Evolutionary conservation across 2,113 vertebrate species (phyloP).

Genomic region (Pogona vitticeps): DNA sequence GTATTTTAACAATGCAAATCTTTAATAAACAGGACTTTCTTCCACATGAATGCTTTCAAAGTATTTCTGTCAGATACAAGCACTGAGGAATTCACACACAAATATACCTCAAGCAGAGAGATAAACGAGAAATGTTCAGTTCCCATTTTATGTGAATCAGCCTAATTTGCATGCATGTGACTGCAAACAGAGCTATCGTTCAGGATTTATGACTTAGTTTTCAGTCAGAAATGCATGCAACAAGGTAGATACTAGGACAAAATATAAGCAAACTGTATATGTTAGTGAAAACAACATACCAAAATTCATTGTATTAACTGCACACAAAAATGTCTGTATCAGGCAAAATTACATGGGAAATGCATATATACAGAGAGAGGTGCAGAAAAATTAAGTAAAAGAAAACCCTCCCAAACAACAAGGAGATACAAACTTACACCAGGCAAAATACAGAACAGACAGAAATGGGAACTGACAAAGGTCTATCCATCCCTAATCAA

Average conservation of each 20-base stretch:
- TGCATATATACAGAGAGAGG: neutral
- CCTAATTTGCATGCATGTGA: neutral
- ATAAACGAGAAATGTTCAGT: too few relatives aligned
- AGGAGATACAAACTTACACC: neutral
- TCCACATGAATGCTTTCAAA: neutral
- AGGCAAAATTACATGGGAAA: neutral
- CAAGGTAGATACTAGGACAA: neutral
- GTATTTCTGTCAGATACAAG: neutral
- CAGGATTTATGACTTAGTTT: too few relatives aligned
- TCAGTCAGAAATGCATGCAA: neutral
- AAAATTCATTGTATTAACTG: neutral
- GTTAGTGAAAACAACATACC: neutral
- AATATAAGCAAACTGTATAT: neutral
- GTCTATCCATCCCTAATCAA: neutral
- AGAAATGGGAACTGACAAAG: neutral
- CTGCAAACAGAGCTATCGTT: neutral
- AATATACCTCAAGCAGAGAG: neutral
- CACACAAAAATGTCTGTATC: neutral
- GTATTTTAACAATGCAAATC: neutral
- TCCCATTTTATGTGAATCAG: neutral
- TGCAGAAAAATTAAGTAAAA: neutral
- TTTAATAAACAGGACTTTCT: neutral
- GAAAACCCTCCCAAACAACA: neutral
- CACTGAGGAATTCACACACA: neutral
- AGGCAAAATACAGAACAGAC: neutral